Evolutionary conservation across 2,797 vertebrate species (phyloP).

Genomic region (Hyperoplus lanceolatus): DNA sequence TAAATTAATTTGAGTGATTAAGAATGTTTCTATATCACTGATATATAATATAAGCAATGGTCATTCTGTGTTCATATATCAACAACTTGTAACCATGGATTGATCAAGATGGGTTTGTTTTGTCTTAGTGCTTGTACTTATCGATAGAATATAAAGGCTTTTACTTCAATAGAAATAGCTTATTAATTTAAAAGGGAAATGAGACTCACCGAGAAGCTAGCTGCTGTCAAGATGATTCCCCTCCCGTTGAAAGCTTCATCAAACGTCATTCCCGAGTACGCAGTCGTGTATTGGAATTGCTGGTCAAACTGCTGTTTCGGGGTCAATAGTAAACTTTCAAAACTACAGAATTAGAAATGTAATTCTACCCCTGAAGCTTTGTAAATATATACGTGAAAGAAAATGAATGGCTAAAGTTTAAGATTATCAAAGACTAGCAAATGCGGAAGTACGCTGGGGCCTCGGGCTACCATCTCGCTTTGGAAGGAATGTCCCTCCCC

Average conservation of each 20-base stretch:
- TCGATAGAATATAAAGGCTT: too few species aligned
- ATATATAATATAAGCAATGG: background rate
- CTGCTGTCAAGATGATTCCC: slow-evolving; percentile 12
- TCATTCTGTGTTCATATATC: fast-evolving
- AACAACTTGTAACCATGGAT: background rate
- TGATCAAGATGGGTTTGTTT: fast-evolving
- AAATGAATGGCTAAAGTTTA: fast-evolving
- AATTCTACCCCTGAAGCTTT: too few species aligned
- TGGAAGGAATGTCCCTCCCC: fast-evolving
- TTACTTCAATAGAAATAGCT: too few species aligned
- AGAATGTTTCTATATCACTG: too few species aligned
- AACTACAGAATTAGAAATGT: too few species aligned
- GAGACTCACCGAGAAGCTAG: background rate
- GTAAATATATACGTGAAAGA: too few species aligned
- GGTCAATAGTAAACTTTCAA: too few species aligned
- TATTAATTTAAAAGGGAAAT: background rate
- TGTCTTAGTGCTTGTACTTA: background rate
- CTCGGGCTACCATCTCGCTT: background rate
- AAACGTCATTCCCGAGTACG: too few species aligned
- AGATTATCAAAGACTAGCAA: background rate
- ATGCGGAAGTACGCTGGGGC: slow-evolving; percentile 25
- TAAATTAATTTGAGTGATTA: background rate
- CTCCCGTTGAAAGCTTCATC: background rate
- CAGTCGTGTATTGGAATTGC: too few species aligned
- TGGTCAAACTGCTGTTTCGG: too few species aligned